phyloP scores from a whole-genome alignment of 1,140 invertebrate species.

The Magallana angulata region DNA sequence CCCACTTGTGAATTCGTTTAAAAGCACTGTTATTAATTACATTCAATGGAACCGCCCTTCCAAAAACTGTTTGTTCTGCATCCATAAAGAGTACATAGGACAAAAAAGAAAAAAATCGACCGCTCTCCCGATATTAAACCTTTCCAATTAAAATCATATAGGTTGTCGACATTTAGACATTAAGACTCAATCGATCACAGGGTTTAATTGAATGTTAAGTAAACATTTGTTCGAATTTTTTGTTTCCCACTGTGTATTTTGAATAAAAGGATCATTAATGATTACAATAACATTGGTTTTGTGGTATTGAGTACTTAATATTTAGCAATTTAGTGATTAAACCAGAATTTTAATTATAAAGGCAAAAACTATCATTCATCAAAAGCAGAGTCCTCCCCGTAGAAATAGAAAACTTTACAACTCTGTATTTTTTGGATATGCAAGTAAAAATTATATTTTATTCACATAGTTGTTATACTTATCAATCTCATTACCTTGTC shows the following conservation, averaged over 20 bases:
- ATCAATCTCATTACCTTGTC: too few relatives aligned
- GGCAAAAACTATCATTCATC: too few relatives aligned
- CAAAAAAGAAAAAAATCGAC: not conserved
- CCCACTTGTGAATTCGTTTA: too few relatives aligned
- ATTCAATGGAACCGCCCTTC: not conserved
- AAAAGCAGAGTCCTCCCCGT: too few relatives aligned
- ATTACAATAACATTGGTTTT: not conserved
- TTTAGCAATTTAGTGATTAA: too few relatives aligned
- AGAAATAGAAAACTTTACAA: too few relatives aligned
- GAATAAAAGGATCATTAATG: not conserved
- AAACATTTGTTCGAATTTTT: not conserved
- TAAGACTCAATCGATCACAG: not conserved
- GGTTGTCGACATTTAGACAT: not conserved
- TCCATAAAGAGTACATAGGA: not conserved
- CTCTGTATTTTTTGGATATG: too few relatives aligned
- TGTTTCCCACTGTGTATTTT: not conserved
- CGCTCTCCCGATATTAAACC: not conserved
- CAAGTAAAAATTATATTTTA: too few relatives aligned
- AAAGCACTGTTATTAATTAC: not conserved
- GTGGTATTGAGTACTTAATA: not conserved
- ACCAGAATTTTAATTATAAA: too few relatives aligned
- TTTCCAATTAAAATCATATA: not conserved
- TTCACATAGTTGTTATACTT: too few relatives aligned
- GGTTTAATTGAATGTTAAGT: not conserved
- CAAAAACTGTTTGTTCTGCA: slow-evolving; percentile 11